These are phyloP conservation scores for Burhinus oedicnemus DNA, from an alignment of 2,113 vertebrate species.

Conservation along the genomic window DNA sequence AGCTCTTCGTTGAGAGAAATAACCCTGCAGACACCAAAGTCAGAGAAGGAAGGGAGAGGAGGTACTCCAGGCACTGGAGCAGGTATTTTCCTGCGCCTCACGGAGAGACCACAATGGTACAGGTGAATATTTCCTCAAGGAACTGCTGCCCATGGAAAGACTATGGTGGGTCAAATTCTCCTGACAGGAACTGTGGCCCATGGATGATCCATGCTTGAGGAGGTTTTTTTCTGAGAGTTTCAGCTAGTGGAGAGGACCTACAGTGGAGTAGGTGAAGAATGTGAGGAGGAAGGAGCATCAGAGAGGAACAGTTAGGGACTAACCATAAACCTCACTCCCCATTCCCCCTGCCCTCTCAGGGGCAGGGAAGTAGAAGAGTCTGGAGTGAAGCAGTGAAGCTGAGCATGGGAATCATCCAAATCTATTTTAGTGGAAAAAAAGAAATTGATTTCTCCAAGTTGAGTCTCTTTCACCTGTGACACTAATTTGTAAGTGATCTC, in stretches of 20 bases:
- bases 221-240: not conserved
- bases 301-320: not conserved
- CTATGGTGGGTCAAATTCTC: not conserved
- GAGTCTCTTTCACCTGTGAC: not conserved
- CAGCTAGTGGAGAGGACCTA: not conserved
- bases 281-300: not conserved
- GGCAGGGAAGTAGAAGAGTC: not conserved
- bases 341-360: not conserved
- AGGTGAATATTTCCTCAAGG: not conserved
- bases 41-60: not conserved
- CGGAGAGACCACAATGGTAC: not conserved
- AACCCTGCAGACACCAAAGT: not conserved
- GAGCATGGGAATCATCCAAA: not conserved
- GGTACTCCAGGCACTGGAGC: not conserved
- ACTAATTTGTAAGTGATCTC: not conserved
- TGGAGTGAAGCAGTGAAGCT: not conserved
- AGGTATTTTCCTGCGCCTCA: not conserved
- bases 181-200: not conserved
- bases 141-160: not conserved
- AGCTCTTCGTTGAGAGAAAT: not conserved
- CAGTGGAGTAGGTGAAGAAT: not conserved
- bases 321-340: not conserved
- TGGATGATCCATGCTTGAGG: accelerated
- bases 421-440: not conserved
- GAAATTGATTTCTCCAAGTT: not conserved